Evolutionary conservation across 2,113 vertebrate species (phyloP).

Genomic region (Forbesichthys papilliferus): DNA sequence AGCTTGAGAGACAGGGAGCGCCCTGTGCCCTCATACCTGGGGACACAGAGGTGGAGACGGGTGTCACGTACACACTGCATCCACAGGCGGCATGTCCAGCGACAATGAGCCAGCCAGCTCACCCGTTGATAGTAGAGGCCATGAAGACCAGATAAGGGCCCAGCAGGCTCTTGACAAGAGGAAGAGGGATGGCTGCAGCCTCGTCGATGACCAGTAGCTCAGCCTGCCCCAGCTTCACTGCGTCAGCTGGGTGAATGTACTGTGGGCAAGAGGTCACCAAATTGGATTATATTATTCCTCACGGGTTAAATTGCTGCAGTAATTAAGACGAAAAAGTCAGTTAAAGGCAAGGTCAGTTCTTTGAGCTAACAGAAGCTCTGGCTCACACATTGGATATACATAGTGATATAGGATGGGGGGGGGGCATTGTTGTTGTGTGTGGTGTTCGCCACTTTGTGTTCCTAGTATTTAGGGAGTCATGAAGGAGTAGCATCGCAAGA

Average conservation of each 20-base stretch:
- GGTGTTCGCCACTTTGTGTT: too few relatives aligned
- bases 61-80: not conserved
- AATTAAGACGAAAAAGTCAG: not conserved
- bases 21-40: constrained; percentile 94
- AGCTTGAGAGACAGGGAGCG: constrained; percentile 96
- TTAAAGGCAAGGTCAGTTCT: too few relatives aligned
- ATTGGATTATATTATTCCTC: not conserved
- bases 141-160: constrained; percentile 97
- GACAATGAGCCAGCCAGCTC: constrained; percentile 32
- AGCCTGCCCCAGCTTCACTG: constrained; percentile 94
- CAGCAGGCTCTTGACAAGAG: constrained; percentile 90
- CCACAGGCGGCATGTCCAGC: not conserved
- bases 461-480: too few relatives aligned
- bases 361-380: too few relatives aligned
- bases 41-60: not conserved
- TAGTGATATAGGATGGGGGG: too few relatives aligned
- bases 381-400: too few relatives aligned
- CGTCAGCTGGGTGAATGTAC: constrained; percentile 95
- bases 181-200: constrained; percentile 94
- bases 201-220: constrained; percentile 96
- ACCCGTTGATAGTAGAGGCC: constrained; percentile 98
- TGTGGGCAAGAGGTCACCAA: constrained; percentile 54
- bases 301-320: too few relatives aligned
- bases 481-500: too few relatives aligned
- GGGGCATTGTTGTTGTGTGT: too few relatives aligned